Percentiles rank a stretch among this genome's conserved stretches.
Conservation (phyloP, 2,113 vertebrate genomes). For the Heterocephalus glaber region DNA sequence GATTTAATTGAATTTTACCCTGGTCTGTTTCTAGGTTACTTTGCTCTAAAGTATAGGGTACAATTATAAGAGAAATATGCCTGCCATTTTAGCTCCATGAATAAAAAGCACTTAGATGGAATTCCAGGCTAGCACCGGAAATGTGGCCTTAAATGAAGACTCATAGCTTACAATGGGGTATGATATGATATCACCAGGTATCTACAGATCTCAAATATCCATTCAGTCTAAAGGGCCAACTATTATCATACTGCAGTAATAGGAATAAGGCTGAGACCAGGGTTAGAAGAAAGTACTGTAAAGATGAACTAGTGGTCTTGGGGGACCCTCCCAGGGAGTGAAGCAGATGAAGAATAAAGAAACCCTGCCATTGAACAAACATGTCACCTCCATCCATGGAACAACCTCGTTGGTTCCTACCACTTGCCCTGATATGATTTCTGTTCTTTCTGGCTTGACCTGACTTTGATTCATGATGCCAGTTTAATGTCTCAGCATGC, state of each 20-base stretch:
- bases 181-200: neutral
- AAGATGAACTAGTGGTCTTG: conserved; percentile 1
- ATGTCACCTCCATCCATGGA: neutral
- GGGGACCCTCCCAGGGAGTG: neutral
- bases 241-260: neutral
- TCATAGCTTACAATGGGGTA: neutral
- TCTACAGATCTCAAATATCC: neutral
- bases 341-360: neutral
- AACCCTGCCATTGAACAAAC: neutral
- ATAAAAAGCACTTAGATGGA: neutral
- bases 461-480: conserved; percentile 15
- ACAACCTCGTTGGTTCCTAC: neutral
- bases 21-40: neutral
- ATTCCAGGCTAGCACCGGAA: neutral
- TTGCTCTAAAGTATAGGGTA: neutral
- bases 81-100: conserved; percentile 14
- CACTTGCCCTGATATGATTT: neutral
- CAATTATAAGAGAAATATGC: neutral
- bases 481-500: neutral
- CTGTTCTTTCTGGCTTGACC: neutral
- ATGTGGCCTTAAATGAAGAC: neutral
- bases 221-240: neutral
- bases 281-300: neutral
- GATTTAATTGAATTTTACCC: neutral
- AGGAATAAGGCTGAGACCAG: neutral